These are phyloP conservation scores for Unio delphinus DNA, from an alignment of 2,888 invertebrate species.

Conservation along the genomic window DNA sequence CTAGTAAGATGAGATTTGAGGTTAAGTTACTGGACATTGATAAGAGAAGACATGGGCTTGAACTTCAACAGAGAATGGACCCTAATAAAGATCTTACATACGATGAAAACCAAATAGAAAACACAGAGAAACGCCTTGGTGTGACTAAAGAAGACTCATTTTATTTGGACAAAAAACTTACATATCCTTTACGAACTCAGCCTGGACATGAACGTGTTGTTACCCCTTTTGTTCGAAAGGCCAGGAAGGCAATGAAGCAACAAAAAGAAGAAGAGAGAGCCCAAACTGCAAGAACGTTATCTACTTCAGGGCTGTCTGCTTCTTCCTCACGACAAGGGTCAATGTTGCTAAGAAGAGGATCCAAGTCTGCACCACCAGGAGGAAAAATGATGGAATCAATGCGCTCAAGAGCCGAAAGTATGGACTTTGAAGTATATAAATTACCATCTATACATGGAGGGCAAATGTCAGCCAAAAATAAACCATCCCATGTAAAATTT, in stretches of 20 bases:
- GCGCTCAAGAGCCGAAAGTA: constrained; percentile 12
- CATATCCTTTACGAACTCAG: constrained; percentile 48
- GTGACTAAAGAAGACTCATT: constrained; percentile 46
- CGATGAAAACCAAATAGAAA: constrained; percentile 55
- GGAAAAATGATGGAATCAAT: constrained; percentile 16
- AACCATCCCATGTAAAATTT: constrained; percentile 46
- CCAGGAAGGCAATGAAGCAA: constrained; percentile 44
- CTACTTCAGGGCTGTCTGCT: constrained; percentile 29
- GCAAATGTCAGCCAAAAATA: constrained; percentile 9
- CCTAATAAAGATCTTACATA: constrained; percentile 59
- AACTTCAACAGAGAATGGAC: constrained; percentile 49
- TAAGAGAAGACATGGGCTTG: constrained; percentile 54
- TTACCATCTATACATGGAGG: constrained; percentile 24
- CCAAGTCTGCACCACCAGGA: constrained; percentile 43
- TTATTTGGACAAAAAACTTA: constrained; percentile 52
- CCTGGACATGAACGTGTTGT: constrained; percentile 44
- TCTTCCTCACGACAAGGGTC: constrained; percentile 19
- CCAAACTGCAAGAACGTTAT: constrained; percentile 21
- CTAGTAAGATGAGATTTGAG: constrained; percentile 57
- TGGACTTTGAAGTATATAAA: constrained; percentile 25
- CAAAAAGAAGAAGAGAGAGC: constrained; percentile 33
- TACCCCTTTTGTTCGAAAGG: constrained; percentile 54
- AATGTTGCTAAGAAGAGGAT: constrained; percentile 25
- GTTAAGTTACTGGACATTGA: constrained; percentile 62
- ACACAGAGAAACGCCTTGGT: constrained; percentile 50